These are phyloP conservation scores for Taenioides sp. DNA, from an alignment of 2,797 vertebrate species.

Conservation along the genomic window DNA sequence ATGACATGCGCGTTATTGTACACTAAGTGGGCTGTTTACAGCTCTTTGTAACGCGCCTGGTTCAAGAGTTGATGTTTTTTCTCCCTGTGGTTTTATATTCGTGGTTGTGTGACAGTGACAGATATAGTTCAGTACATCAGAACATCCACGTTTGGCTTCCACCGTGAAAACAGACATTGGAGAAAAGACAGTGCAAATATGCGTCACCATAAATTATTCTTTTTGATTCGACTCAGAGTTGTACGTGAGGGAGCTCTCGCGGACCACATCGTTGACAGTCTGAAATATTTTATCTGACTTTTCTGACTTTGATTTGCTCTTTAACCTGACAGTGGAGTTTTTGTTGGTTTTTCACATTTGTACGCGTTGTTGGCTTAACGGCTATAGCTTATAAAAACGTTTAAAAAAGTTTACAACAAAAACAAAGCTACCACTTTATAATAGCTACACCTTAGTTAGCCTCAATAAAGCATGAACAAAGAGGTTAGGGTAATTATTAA, in stretches of 20 bases:
- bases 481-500: no score
- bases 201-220: conserved; percentile 51
- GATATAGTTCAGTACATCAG: conserved; percentile 22
- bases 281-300: background rate
- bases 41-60: conserved; percentile 30
- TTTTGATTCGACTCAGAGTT: conserved; percentile 23
- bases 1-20: conserved; percentile 17
- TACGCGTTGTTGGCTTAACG: no score
- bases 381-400: background rate
- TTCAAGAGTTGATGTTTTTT: conserved; percentile 39
- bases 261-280: conserved; percentile 23
- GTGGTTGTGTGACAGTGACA: conserved; percentile 32
- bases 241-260: conserved; percentile 21
- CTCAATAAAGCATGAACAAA: no score
- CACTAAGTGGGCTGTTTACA: conserved; percentile 34
- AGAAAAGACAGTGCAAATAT: conserved; percentile 28
- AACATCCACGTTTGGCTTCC: conserved; percentile 20
- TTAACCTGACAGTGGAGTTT: background rate
- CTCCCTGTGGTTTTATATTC: conserved; percentile 26
- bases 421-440: background rate
- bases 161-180: conserved; percentile 22
- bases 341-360: background rate
- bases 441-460: no score
- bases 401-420: background rate
- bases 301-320: conserved; percentile 20